phyloP scores from a whole-genome alignment of 2,797 vertebrate genomes.

The Gastrophryne carolinensis region DNA sequence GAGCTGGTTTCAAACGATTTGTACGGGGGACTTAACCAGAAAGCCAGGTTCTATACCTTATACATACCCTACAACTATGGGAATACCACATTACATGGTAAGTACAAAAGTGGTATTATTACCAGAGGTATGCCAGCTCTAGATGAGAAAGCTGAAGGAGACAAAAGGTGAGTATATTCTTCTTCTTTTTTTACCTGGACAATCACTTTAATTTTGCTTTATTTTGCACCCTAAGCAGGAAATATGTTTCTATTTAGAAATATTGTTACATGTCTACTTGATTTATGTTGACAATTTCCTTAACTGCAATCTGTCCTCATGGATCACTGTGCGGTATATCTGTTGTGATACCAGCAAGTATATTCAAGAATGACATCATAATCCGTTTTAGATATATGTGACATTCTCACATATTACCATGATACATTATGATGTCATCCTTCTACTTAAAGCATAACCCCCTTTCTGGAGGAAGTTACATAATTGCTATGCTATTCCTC shows the following conservation, averaged over 20 bases:
- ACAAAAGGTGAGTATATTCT: too few relatives aligned
- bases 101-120: too few relatives aligned
- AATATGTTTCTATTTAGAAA: neutral
- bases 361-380: neutral
- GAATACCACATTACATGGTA: too few relatives aligned
- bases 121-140: too few relatives aligned
- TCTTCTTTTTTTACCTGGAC: too few relatives aligned
- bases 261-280: neutral
- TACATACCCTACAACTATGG: too few relatives aligned
- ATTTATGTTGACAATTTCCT: neutral
- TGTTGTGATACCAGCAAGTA: neutral
- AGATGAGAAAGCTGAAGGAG: too few relatives aligned
- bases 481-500: neutral
- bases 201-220: too few relatives aligned
- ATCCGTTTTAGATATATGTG: neutral
- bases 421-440: constrained; percentile 3
- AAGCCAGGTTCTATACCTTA: too few relatives aligned
- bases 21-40: too few relatives aligned
- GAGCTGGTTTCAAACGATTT: too few relatives aligned
- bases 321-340: neutral
- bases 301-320: neutral
- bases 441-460: neutral
- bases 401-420: neutral
- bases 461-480: neutral
- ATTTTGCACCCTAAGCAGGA: too few relatives aligned